Base-by-base conservation (phyloP, 2,888 invertebrate species). In the Notodonta dromedarius region DNA sequence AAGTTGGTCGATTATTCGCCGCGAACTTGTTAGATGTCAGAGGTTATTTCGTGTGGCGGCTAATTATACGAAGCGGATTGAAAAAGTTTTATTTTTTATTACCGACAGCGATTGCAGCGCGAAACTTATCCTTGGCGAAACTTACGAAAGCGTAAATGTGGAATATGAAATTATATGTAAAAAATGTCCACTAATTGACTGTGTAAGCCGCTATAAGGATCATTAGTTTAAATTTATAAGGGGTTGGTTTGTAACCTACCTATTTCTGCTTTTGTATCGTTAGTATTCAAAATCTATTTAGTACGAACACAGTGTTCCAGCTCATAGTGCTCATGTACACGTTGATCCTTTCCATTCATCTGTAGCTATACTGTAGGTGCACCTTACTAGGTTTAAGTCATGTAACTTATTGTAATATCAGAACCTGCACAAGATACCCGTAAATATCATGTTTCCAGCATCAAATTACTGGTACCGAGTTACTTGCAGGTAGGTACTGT, bases 21-120 rank as follows among this genome's bases (percentile, higher is more conserved):
- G 71, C 67, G 72, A 72, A 73, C 59, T 57, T 62, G 69, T 69
- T 73, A 71, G 73, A 76, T 76, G 85, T 82, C 84, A 85, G 78
- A 85, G 86, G 85, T 86, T 81, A 84, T 73, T 79, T 82, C 85
- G 87, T 84, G 85, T 82, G 77, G 76, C 66, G 57, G 74, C 70
- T 84, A 84, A 87, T 85, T 83, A 85, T 76, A 78, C 71, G 67
- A 74, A 70, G 67, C 71, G 68, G 70, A 73, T 74, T 70, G 60
- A 67, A 73, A 79, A 76, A 63, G 67, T 52, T 66, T 67, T 61
- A 62, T 63, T 65, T 70, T 77, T 66, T 70, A 72, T 77, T 78
- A 67, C 63, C 59, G 61, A 70, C 39, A 62, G 59, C 58, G 63
- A 77, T 73, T 70, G 72, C 67, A 71, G 71, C 64, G 67, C 57